phyloP scores from a whole-genome alignment of 2,888 invertebrate species.

The Pristionchus arcanus region DNA sequence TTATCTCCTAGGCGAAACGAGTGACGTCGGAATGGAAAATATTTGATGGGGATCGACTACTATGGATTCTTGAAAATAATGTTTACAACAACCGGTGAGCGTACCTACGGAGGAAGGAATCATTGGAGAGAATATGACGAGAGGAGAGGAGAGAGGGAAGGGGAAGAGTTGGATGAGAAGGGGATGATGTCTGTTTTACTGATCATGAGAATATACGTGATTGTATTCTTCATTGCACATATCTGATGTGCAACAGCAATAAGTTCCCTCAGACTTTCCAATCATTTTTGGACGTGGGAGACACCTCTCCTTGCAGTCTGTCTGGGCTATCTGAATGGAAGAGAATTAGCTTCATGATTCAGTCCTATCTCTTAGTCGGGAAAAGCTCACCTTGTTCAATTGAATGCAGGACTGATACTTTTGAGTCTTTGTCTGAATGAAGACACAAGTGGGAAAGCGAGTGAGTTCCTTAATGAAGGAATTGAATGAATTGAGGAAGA shows the following conservation, averaged over 20 bases:
- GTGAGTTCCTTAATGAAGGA: too few species aligned
- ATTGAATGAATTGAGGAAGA: not conserved
- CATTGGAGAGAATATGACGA: not conserved
- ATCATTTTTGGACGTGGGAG: not conserved
- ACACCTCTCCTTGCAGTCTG: not conserved
- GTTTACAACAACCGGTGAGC: not conserved
- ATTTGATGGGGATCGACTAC: not conserved
- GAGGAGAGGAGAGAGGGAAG: not conserved
- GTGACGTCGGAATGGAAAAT: too few species aligned
- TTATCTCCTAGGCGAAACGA: not conserved
- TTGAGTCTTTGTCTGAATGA: too few species aligned
- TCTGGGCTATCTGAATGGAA: not conserved
- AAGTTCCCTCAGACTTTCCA: not conserved
- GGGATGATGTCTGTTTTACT: not conserved
- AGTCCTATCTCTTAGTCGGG: too few species aligned
- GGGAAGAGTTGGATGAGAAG: too few species aligned
- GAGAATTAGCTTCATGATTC: not conserved
- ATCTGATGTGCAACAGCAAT: not conserved
- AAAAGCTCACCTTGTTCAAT: too few species aligned
- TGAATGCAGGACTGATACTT: too few species aligned
- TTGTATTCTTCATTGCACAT: not conserved
- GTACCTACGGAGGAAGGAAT: not conserved
- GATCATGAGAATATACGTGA: not conserved
- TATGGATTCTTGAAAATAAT: not conserved
- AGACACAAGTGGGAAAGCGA: too few species aligned